phyloP scores from a whole-genome alignment of 2,113 vertebrate genomes.

The Cricetomys ansorgei region DNA sequence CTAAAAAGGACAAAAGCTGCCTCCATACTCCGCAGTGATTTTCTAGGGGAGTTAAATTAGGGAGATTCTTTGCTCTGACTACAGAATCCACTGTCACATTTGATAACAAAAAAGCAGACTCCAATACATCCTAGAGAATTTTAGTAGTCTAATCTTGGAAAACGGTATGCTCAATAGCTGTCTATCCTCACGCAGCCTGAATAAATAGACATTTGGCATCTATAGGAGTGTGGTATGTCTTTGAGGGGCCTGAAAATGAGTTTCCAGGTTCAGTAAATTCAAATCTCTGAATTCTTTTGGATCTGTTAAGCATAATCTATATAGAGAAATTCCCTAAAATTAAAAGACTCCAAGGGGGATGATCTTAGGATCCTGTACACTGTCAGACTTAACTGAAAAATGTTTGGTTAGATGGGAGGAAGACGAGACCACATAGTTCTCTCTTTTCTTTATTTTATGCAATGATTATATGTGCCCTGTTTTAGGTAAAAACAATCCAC shows the following conservation, averaged over 20 bases:
- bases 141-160: constrained; percentile 14
- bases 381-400: background rate
- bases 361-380: background rate
- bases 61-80: background rate
- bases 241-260: background rate
- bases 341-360: background rate
- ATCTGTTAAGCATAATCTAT: background rate
- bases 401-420: background rate
- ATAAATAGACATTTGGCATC: background rate
- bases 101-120: background rate
- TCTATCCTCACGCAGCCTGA: background rate
- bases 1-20: background rate
- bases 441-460: background rate
- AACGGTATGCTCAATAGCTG: background rate
- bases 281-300: background rate
- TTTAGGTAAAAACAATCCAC: background rate
- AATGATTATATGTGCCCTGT: background rate
- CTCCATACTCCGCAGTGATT: background rate
- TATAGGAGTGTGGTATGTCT: background rate
- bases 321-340: background rate
- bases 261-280: background rate
- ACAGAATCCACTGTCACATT: background rate
- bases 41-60: background rate
- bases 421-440: background rate
- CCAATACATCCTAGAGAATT: background rate